Evolutionary conservation across 2,888 invertebrate genomes (phyloP), one percentile per base, ranked within the genome.

Genomic region (Aphidius colemani): DNA sequence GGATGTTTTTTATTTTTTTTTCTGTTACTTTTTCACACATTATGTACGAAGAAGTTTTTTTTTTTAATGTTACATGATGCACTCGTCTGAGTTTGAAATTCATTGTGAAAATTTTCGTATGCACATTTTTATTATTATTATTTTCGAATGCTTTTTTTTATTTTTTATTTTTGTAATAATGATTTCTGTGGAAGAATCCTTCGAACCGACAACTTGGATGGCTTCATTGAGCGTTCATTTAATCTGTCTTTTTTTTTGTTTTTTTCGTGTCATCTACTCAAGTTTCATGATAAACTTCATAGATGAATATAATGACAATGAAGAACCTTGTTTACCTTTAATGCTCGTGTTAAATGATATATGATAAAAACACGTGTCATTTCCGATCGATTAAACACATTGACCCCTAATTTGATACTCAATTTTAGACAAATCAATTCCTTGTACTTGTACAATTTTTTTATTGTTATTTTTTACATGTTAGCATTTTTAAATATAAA

Each of bases 361-460:
- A 74, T 76, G 76, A 74, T 77, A 73, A 72, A 75, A 76, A 78
- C 78, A 78, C 76, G 76, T 77, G 78, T 78, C 78, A 76, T 70
- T 78, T 77, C 75, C 76, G 72, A 76, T 75, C 69, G 75, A 73
- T 71, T 69, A 74, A 70, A 71, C 73, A 74, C 0, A 4, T 71
- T 71, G 69, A 68, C 69, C 73, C 72, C 71, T 73, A 41, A 53
- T 55, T 56, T 30, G 6, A 46, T 10, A 30, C 45, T 2, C 43
- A 7, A 13, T 43, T 18, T 45, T n/a, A n/a, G n/a, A 44, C 18
- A 51, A 59, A n/a, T 59, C n/a, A 41, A 49, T 59, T 49, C 8
- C 1, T 45, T 8, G 45, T n/a, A n/a, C n/a, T n/a, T n/a, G n/a
- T n/a, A n/a, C n/a, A n/a, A n/a, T n/a, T n/a, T n/a, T n/a, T n/a